Percentiles rank a stretch among this genome's conserved stretches.
Evolutionary conservation across 1,140 invertebrate genomes (phyloP).

Genomic region (Bombus difficillimus): DNA sequence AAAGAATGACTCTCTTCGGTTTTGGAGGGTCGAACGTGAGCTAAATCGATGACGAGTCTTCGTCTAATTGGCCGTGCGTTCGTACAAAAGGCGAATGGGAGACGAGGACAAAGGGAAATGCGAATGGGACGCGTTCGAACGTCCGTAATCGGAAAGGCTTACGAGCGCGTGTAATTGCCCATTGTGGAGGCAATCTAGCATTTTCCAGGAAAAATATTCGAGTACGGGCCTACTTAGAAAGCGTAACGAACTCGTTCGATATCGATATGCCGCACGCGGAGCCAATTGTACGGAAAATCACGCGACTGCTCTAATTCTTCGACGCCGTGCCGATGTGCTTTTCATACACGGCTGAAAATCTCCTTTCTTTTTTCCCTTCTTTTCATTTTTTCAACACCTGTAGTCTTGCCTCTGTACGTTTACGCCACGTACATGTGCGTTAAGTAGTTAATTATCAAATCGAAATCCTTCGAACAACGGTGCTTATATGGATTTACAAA

Average conservation of each 20-base stretch:
- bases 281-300: constrained; percentile 54
- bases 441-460: no score
- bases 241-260: constrained; percentile 20
- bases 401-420: neutral
- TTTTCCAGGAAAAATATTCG: constrained; percentile 31
- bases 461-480: no score
- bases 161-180: constrained; percentile 28
- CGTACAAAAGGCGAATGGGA: neutral
- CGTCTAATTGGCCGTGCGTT: constrained; percentile 6
- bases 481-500: no score
- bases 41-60: neutral
- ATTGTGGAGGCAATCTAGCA: constrained; percentile 12
- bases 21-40: neutral
- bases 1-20: neutral
- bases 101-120: constrained; percentile 1
- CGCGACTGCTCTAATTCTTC: constrained; percentile 39
- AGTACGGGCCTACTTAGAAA: constrained; percentile 30
- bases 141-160: constrained; percentile 13
- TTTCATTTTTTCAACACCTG: no score
- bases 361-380: neutral
- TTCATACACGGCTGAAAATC: constrained; percentile 21
- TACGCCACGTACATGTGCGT: no score
- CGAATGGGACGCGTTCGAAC: constrained; percentile 2
- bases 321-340: neutral
- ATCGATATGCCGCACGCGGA: constrained; percentile 24